Base-by-base conservation (phyloP, 1,140 invertebrate species). In the Dendrolimus punctatus region DNA sequence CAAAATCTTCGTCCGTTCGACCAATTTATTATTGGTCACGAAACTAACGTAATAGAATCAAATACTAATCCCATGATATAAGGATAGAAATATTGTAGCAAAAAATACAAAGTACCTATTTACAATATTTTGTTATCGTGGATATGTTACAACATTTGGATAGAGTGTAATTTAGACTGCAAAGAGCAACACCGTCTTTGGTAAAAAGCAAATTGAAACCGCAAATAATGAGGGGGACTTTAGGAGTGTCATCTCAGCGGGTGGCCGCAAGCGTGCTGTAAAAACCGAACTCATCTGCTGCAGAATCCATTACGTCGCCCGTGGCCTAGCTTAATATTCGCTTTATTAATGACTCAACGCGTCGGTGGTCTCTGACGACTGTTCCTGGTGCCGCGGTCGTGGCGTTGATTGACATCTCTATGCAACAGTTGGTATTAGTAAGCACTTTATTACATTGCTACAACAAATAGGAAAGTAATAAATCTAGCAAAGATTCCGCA, bases 151-250 rank as follows among this genome's bases (percentile, higher is more conserved):
- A 57, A 66, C 66, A 71, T 70, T 73, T 46, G 62, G 39, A 52
- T 65, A 44, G 48, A 53, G 46, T 62, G 62, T 63, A 71, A 73
- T 71, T 71, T 71, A 51, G 61, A 60, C 58, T 57, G 58, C 62
- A 71, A 71, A 68, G 73, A 68, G 65, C 66, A 73, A 76, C 41
- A 41, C 64, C 62, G 57, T 69, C 68, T 23, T 51, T 68, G 68
- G 74, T 81, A 85, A 85, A 85, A 85, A 82, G 77, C 63, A 73
- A 82, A 83, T 85, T 85, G 82, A 82, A 84, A 85, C 76, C 78
- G 73, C 80, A 80, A 80, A 80, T 80, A 76, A 81, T 73, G 73
- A 61, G 62, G 6, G n/a, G 6, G n/a, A 6, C 23, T 41, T 8
- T 38, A 41, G 8, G 8, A 68, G 65, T 73, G 73, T 73, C 59